Percentiles rank a stretch among this genome's conserved stretches.
These are phyloP conservation scores for Sebastes cheni DNA, from an alignment of 2,797 vertebrate species.

Conservation along the genomic window DNA sequence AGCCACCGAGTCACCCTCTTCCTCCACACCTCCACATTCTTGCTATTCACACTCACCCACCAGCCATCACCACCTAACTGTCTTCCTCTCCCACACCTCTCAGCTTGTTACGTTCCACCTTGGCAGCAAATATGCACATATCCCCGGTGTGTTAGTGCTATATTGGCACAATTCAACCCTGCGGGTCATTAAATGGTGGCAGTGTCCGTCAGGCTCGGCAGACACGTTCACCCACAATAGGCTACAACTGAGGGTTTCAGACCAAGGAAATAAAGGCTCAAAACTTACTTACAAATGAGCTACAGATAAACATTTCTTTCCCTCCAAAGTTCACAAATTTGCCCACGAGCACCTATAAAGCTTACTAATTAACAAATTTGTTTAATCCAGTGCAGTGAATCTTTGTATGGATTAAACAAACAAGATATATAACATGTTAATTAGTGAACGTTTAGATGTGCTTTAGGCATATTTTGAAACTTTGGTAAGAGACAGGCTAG, in stretches of 20 bases:
- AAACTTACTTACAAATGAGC: not conserved
- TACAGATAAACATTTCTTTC: too few relatives aligned
- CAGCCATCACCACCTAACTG: slow-evolving; percentile 18
- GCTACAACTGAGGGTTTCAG: not conserved
- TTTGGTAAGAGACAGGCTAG: not conserved
- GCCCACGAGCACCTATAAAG: not conserved
- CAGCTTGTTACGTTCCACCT: slow-evolving; percentile 20
- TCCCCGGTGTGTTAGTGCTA: slow-evolving; percentile 2
- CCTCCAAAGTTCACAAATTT: not conserved
- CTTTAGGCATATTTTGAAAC: not conserved
- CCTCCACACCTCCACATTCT: slow-evolving; percentile 16
- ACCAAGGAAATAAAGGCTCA: not conserved
- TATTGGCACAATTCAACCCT: slow-evolving; percentile 12
- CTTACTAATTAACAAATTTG: not conserved
- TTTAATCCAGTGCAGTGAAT: not conserved
- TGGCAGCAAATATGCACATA: slow-evolving; percentile 25
- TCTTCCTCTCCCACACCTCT: slow-evolving; percentile 23
- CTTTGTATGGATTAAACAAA: not conserved
- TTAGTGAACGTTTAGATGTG: not conserved
- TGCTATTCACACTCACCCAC: slow-evolving; percentile 23
- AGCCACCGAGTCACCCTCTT: slow-evolving; percentile 33
- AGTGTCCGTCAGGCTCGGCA: not conserved
- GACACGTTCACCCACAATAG: not conserved
- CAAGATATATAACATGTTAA: not conserved
- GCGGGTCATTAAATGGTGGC: slow-evolving; percentile 16